Base-by-base conservation (phyloP, 2,113 vertebrate species). In the Phalacrocorax pelagicus region DNA sequence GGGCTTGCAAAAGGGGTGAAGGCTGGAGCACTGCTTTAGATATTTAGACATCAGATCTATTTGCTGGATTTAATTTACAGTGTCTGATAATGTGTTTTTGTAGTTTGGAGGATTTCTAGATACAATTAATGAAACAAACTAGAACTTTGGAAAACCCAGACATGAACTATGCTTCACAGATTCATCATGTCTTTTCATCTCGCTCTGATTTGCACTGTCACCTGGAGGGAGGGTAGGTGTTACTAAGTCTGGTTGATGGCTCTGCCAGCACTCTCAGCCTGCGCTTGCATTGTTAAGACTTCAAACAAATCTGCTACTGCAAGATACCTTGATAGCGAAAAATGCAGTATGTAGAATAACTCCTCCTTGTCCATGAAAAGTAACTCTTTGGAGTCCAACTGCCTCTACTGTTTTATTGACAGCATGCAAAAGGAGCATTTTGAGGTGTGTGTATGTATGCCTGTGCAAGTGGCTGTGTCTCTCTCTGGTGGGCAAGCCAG, bases 401-500 rank as follows among this genome's bases (percentile, higher is more conserved):
- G 18, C n/a, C 44, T 63, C 57, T 40, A 20, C 10, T 70, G 54
- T 44, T 51, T 36, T 40, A 36, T 2, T 21, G 30, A 4, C 23
- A 70, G 58, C 36, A 5, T 0, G 27, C 24, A 65, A 62, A 71
- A 52, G 54, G 36, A 81, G 19, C 42, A 10, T 51, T 38, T 2
- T 15, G 66, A 81, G 22, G 73, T 8, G 55, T 15, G 66, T 24
- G 44, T 12, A 6, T 12, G 26, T 1, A 49, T 54, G 83, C 9
- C 21, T 71, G 52, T 36, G 52, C 1, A 9, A 80, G 86, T 40
- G 52, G 61, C 27, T 29, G 80, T 88, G 70, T 83, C 71, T 92
- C 87, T 97, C 91, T 91, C 94, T 94, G 81, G 62, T 90, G 91
- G 91, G 92, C 67, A 88, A 94, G 74, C 42, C 84, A 95, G 81